Evolutionary conservation across 2,113 vertebrate species (phyloP).

Genomic region (Junco hyemalis): DNA sequence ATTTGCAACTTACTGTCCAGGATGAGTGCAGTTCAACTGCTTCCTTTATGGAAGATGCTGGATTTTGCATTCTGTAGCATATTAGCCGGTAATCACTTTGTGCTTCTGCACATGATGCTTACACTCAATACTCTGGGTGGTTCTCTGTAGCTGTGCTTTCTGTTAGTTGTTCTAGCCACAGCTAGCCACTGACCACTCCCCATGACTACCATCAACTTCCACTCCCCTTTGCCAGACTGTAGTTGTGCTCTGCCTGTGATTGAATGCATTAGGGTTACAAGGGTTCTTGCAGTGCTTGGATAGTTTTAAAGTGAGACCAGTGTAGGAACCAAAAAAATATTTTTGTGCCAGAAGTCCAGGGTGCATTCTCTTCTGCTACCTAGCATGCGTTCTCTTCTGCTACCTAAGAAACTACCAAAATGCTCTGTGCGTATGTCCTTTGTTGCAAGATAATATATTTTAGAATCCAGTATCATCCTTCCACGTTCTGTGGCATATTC

Average conservation of each 20-base stretch:
- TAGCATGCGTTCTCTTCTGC: neutral
- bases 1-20: neutral
- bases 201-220: neutral
- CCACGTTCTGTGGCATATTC: fast-evolving
- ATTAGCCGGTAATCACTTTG: neutral
- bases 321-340: neutral
- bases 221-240: neutral
- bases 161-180: neutral
- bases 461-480: neutral
- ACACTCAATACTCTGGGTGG: fast-evolving
- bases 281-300: neutral
- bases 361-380: too few species aligned
- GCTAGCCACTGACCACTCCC: neutral
- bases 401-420: neutral
- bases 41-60: neutral
- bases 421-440: neutral
- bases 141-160: neutral
- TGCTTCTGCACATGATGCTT: neutral
- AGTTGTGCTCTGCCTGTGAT: neutral
- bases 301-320: neutral
- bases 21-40: neutral
- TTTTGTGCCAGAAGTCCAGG: neutral
- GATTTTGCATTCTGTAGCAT: neutral
- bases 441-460: neutral
- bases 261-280: neutral